Evolutionary conservation across 2,888 invertebrate genomes (phyloP), one percentile per base, ranked within the genome.

Genomic region (Phlogophora meticulosa): DNA sequence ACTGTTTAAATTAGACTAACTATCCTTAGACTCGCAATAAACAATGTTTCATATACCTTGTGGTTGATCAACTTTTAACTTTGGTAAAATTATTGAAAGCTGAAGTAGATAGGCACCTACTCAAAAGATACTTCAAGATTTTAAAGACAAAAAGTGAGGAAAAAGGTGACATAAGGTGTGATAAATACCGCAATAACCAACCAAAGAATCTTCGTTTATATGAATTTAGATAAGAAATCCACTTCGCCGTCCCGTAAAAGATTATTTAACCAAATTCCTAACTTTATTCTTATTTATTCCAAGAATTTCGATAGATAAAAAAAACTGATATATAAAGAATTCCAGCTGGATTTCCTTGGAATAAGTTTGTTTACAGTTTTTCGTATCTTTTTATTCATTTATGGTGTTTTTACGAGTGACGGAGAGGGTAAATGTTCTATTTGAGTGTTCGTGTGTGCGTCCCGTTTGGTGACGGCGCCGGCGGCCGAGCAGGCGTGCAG

Each of bases 361-460:
- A 75, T 71, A 40, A 65, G 57, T 81, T 78, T 80, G 78, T 82
- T 82, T 78, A 80, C 70, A 73, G 73, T 84, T 71, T 80, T 74
- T 69, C 64, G 75, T 71, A 72, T 82, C 81, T 82, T 76, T 83
- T 82, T 81, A 76, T 79, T 73, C 66, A 77, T 76, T 81, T 73
- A 83, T 76, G 73, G 79, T 78, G 72, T 79, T 83, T 80, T 84
- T 84, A 82, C 75, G 78, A 83, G 63, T 80, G 67, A 76, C 56
- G 45, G 34, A 79, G 68, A 79, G 79, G 80, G 80, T 81, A 79
- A 78, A 77, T 80, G 77, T 65, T 65, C 67, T 75, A 68, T 80
- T 78, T 64, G 62, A 77, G 71, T 72, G 61, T 85, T 84, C 78
- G 79, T 86, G 85, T 80, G 76, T 80, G 80, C 53, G 63, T 67